Base-by-base conservation (phyloP, 2,888 invertebrate genomes). In the Deilephila porcellus region DNA sequence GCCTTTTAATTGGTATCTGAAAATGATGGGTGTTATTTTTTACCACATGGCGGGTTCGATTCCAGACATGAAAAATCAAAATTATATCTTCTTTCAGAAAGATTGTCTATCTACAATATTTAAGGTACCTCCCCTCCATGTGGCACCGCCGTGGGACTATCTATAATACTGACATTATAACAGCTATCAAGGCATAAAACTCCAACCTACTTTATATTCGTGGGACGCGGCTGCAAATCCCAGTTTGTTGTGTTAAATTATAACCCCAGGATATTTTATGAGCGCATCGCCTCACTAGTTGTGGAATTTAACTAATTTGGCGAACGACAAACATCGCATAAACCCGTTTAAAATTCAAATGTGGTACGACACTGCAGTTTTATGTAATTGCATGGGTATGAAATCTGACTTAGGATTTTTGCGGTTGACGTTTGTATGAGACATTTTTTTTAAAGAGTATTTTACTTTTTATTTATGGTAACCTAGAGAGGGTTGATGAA, bases 331-430 rank as follows among this genome's bases (percentile, higher is more conserved):
- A 60, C 60, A 29, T 14, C 29, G 60, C 29, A 29, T 29, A 60
- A 60, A 60, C 60, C 29, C 29, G 25, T 60, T 60, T 60, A 60
- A 56, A 60, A 60, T 60, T 60, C 60, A 60, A 60, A 60, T 32
- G 60, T 32, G 60, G 60, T 29, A 60, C 60, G 60, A 29, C 60
- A 60, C 60, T 60, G 60, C 60, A 60, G 29, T 60, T 60, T 60
- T 60, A 29, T 60, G 60, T 60, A 60, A 60, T 60, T 60, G 60
- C 60, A 60, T 60, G 60, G 60, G 29, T 32, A 25, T 56, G n/a
- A 19, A n/a, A 56, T 25, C 60, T 60, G 60, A 14, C 60, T 60
- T 56, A n/a, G 29, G 17, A 29, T 14, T 29, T 11, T 17, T 32
- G 7, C 3, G 25, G 60, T 29, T 60, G 60, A 11, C 0, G 5